Base-by-base conservation (phyloP, 1,140 invertebrate genomes). In the Calycopis cecrops region DNA sequence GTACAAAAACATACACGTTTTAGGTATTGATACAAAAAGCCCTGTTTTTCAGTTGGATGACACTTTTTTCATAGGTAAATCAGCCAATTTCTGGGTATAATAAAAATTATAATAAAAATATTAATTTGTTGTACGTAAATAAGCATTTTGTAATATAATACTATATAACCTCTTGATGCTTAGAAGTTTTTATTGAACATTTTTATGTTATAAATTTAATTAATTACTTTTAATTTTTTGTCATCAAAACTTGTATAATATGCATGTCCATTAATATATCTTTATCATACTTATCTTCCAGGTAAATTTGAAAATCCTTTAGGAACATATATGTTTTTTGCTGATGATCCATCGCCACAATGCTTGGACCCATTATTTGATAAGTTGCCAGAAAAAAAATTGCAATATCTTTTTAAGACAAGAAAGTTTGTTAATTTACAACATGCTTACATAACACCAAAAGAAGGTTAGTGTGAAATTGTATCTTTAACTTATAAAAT, bases 251-350 rank as follows among this genome's bases (percentile, higher is more conserved):
- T n/a, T n/a, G n/a, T n/a, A n/a, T n/a, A n/a, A n/a, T n/a, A n/a
- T n/a, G 37, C 33, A 44, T 54, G 9, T 28, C 11, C 56, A 35
- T 12, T n/a, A 47, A 35, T 48, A 9, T 33, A 35, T n/a, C n/a
- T n/a, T n/a, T n/a, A n/a, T n/a, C n/a, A 58, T 57, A 57, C 34
- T 40, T 57, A 10, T 18, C 59, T 76, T 80, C n/a, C 48, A 88
- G 85, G 85, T 52, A 73, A 71, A 50, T 85, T 71, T 69, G 73
- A 80, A 60, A 75, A 76, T 47, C 66, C 84, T 21, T 59, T 87
- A 50, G 85, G 85, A 34, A 88, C 85, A 52, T 80, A 79, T 42
- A 77, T 88, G 75, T 87, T 88, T 65, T 87, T 88, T 67, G 78
- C 82, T 67, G 73, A 81, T 60, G 82, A 87, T 57, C 62, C 60